phyloP scores from a whole-genome alignment of 92 coral and sea anemone species.

The Diadumene lineata region DNA sequence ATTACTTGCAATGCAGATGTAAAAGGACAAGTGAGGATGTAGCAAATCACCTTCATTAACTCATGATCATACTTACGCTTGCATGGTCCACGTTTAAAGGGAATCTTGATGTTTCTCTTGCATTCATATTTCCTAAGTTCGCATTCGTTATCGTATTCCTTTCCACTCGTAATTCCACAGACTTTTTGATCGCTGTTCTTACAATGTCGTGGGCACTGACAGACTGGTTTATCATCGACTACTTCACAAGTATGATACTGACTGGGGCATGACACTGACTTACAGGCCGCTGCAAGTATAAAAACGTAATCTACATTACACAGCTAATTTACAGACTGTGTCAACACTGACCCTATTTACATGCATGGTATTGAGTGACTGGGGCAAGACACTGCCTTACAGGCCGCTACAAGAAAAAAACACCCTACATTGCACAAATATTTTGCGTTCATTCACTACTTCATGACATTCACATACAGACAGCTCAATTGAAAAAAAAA shows the following conservation, averaged over 20 bases:
- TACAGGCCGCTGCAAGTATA: conserved; percentile 42
- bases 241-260: conserved; percentile 57
- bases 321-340: too few species aligned
- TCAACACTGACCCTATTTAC: too few species aligned
- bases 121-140: conserved; percentile 70
- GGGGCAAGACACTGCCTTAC: too few species aligned
- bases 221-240: conserved; percentile 29
- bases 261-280: conserved; percentile 40
- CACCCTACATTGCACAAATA: too few species aligned
- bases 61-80: conserved; percentile 77
- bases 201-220: conserved; percentile 75
- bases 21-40: too few species aligned
- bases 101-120: conserved; percentile 58
- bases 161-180: conserved; percentile 65
- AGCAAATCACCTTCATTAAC: too few species aligned
- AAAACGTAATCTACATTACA: not conserved
- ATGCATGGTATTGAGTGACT: too few species aligned
- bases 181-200: conserved; percentile 59
- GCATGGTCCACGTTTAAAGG: conserved; percentile 63
- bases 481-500: too few species aligned
- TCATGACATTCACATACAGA: too few species aligned
- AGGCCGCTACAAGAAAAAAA: too few species aligned
- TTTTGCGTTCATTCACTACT: too few species aligned
- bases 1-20: too few species aligned
- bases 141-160: conserved; percentile 59